Evolutionary conservation across 2,888 invertebrate genomes (phyloP).

Genomic region (Neoscelio sp.): DNA sequence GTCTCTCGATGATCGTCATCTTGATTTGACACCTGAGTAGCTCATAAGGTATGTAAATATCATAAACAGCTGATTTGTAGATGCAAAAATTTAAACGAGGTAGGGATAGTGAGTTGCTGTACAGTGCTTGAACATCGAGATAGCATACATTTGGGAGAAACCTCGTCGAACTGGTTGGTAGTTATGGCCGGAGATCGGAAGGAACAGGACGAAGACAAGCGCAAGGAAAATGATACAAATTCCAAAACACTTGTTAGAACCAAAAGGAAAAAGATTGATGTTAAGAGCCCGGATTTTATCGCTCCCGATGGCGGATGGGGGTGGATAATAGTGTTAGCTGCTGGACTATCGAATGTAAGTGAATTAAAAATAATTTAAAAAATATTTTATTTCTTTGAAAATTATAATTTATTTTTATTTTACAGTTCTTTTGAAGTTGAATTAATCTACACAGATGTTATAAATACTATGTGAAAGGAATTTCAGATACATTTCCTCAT

Average conservation of each 20-base stretch:
- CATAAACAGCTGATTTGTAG: slow-evolving; percentile 23
- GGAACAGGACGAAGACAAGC: slow-evolving; percentile 51
- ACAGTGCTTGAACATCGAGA: slow-evolving; percentile 25
- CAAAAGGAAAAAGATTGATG: slow-evolving; percentile 28
- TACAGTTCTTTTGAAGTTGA: too few relatives aligned
- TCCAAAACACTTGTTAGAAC: slow-evolving; percentile 4
- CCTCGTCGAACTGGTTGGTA: slow-evolving; percentile 52
- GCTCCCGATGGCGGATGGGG: slow-evolving; percentile 92
- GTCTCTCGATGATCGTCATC: not conserved
- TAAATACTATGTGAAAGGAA: too few relatives aligned
- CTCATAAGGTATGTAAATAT: not conserved
- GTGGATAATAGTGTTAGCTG: slow-evolving; percentile 89
- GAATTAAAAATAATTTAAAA: too few relatives aligned
- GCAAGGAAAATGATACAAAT: slow-evolving; percentile 19
- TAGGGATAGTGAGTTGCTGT: slow-evolving; percentile 58
- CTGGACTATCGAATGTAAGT: slow-evolving; percentile 90
- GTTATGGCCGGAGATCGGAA: slow-evolving; percentile 64
- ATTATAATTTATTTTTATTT: too few relatives aligned
- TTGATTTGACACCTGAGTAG: not conserved
- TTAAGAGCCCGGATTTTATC: slow-evolving; percentile 83
- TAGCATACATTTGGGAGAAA: slow-evolving; percentile 56
- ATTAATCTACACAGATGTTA: too few relatives aligned
- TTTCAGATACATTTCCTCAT: too few relatives aligned
- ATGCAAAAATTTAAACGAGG: slow-evolving; percentile 25
- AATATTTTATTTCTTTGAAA: too few relatives aligned